These are phyloP conservation scores for Rousettus madagascariensis DNA, from an alignment of 2,797 vertebrate species.

Conservation along the genomic window DNA sequence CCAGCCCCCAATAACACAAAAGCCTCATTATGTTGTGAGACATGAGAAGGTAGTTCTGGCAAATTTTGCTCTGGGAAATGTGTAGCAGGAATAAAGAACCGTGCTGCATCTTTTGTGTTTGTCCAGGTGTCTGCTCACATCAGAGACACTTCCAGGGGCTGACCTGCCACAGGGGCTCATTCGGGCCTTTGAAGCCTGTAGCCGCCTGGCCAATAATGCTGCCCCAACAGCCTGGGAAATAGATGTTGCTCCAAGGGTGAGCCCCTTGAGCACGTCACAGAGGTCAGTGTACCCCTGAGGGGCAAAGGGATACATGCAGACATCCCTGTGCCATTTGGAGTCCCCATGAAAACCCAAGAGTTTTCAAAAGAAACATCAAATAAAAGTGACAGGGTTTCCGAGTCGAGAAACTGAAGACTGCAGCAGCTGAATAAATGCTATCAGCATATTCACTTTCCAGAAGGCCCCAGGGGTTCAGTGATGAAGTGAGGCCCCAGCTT, in stretches of 20 bases:
- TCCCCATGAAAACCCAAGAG: neutral
- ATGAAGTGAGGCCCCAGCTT: neutral
- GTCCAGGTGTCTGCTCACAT: slow-evolving; percentile 69
- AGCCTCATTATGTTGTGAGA: slow-evolving; percentile 12
- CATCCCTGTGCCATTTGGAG: neutral
- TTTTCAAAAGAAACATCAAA: slow-evolving; percentile 24
- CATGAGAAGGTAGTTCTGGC: neutral
- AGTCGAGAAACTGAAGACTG: neutral
- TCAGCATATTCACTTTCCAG: neutral
- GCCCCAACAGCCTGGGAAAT: slow-evolving; percentile 32
- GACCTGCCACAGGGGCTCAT: slow-evolving; percentile 36
- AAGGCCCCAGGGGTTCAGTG: rapidly evolving
- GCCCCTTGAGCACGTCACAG: neutral
- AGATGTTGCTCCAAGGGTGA: neutral
- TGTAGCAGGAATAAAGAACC: neutral
- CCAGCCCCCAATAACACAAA: slow-evolving; percentile 42
- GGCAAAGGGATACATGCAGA: neutral
- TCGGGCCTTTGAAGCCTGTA: slow-evolving; percentile 64
- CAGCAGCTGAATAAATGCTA: neutral
- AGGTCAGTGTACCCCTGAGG: neutral
- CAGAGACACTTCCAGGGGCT: slow-evolving; percentile 1
- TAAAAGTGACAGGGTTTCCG: neutral
- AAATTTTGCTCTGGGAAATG: neutral
- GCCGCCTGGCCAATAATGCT: neutral
- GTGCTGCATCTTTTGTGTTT: slow-evolving; percentile 33